These are phyloP conservation scores for Thamnaconus septentrionalis DNA, from an alignment of 2,113 vertebrate species.

Conservation along the genomic window DNA sequence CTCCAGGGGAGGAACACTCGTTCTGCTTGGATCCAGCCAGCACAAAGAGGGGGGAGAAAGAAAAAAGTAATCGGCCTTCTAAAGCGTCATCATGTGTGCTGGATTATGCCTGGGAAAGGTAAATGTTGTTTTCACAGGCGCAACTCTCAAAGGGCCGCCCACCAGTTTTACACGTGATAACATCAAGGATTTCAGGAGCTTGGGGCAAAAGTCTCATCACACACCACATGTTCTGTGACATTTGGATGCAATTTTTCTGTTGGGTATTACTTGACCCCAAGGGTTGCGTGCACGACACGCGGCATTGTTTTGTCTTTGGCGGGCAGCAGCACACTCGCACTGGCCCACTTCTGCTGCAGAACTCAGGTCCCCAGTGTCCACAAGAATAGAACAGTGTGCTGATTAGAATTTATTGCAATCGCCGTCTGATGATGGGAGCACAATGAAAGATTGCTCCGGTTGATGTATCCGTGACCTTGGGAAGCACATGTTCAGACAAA, in stretches of 20 bases:
- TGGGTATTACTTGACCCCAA: slow-evolving; percentile 25
- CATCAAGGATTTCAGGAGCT: slow-evolving; percentile 43
- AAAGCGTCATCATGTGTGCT: slow-evolving; percentile 57
- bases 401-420: background rate
- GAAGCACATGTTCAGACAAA: too few relatives aligned
- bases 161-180: slow-evolving; percentile 43
- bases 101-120: slow-evolving; percentile 50
- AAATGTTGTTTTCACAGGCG: slow-evolving; percentile 60
- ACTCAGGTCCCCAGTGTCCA: background rate
- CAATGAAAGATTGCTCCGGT: too few relatives aligned
- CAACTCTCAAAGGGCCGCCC: slow-evolving; percentile 39
- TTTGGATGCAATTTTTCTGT: slow-evolving; percentile 46
- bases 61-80: slow-evolving; percentile 60
- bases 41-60: slow-evolving; percentile 44
- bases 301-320: slow-evolving; percentile 7
- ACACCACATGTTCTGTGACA: slow-evolving; percentile 48
- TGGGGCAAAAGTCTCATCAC: slow-evolving; percentile 28
- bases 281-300: background rate
- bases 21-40: background rate
- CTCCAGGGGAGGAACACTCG: slow-evolving; percentile 37
- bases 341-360: too few relatives aligned
- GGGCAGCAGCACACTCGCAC: background rate
- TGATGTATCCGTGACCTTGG: too few relatives aligned
- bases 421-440: too few relatives aligned
- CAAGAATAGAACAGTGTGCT: background rate